Evolutionary conservation across 2,888 invertebrate species (phyloP).

Genomic region (Drosophila melanocephala): DNA sequence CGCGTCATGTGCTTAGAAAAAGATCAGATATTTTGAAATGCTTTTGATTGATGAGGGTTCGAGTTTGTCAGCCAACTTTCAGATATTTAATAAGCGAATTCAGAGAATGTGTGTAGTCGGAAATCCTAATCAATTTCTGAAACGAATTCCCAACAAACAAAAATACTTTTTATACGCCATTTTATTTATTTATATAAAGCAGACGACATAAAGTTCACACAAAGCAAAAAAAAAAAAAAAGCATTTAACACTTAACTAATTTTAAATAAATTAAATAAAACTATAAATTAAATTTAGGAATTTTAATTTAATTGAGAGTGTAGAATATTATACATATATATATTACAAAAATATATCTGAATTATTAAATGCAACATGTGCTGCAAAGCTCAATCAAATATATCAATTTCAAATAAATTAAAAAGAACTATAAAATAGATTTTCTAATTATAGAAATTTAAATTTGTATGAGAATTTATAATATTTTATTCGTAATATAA

Average conservation of each 20-base stretch:
- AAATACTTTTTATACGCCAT: background rate
- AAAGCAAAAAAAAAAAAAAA: background rate
- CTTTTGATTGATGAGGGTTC: conserved; percentile 59
- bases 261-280: background rate
- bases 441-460: background rate
- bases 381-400: background rate
- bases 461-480: background rate
- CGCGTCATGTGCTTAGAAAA: conserved; percentile 18
- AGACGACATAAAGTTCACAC: background rate
- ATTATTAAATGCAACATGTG: background rate
- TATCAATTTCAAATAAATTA: no score
- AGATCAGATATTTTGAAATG: conserved; percentile 31
- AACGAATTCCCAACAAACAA: background rate
- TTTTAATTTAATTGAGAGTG: background rate
- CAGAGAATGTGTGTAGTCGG: conserved; percentile 16
- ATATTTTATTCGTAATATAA: no score
- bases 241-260: background rate
- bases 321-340: background rate
- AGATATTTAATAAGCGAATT: conserved; percentile 24
- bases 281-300: background rate
- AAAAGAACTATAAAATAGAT: background rate
- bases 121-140: conserved; percentile 28
- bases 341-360: rapidly evolving
- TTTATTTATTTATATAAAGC: background rate
- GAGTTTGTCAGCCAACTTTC: conserved; percentile 26